Conservation (phyloP, 2,888 invertebrate genomes). For the Caenorhabditis doughertyi region DNA sequence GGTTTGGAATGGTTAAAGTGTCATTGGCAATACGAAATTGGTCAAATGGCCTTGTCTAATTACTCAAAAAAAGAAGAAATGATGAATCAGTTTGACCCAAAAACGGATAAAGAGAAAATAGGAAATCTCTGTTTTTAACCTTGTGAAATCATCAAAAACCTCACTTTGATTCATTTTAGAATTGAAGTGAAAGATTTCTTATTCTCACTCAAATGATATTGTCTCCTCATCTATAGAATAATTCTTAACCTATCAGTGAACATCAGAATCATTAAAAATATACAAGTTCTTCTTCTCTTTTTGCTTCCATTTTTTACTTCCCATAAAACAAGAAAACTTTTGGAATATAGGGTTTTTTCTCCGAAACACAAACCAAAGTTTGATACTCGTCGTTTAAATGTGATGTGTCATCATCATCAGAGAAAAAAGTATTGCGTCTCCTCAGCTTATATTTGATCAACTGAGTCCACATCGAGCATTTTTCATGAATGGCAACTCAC, state of each 20-base stretch:
- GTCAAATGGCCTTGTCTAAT: conserved; percentile 23
- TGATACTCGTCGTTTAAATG: conserved; percentile 16
- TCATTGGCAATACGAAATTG: conserved; percentile 21
- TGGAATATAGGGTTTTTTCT: conserved; percentile 17
- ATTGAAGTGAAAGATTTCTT: no score
- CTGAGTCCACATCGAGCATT: conserved; percentile 49
- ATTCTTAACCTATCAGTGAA: background rate
- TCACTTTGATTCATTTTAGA: no score
- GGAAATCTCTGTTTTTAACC: background rate
- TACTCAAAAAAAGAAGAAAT: conserved; percentile 2
- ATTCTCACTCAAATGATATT: no score
- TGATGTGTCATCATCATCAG: conserved; percentile 51
- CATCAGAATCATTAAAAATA: background rate
- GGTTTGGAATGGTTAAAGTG: conserved; percentile 12
- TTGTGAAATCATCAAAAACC: background rate
- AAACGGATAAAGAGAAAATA: background rate
- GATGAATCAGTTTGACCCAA: conserved; percentile 28
- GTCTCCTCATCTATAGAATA: no score
- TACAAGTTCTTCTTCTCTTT: no score
- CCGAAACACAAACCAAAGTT: conserved; percentile 34
- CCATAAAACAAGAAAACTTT: background rate
- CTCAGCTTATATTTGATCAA: conserved; percentile 43
- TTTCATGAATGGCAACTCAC: conserved; percentile 59
- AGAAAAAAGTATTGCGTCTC: background rate
- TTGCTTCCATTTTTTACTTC: background rate